Percentiles rank a stretch among this genome's conserved stretches.
These are phyloP conservation scores for Catagonus wagneri DNA, from an alignment of 2,113 vertebrate genomes.

Conservation along the genomic window DNA sequence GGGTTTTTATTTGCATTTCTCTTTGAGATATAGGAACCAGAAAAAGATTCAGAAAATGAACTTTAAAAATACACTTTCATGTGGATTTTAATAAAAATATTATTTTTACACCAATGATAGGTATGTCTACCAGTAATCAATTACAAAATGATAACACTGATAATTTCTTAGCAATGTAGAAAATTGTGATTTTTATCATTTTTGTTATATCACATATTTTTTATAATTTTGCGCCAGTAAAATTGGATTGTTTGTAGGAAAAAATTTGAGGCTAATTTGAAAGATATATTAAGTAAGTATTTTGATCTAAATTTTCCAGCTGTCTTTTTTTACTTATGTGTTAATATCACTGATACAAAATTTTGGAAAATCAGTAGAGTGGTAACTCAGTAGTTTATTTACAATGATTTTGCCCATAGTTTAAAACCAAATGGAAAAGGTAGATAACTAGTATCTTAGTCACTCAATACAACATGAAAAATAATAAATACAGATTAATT, in stretches of 20 bases:
- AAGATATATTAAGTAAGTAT: not conserved
- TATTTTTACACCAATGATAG: not conserved
- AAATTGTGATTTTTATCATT: not conserved
- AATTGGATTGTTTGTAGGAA: not conserved
- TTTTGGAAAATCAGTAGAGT: not conserved
- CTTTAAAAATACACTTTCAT: not conserved
- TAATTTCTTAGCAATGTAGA: not conserved
- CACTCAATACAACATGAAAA: not conserved
- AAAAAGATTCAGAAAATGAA: not conserved
- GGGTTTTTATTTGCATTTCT: not conserved
- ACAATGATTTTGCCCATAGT: not conserved
- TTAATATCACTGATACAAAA: not conserved
- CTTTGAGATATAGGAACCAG: not conserved
- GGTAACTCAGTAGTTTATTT: not conserved
- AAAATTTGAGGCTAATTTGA: not conserved
- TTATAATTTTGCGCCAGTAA: not conserved
- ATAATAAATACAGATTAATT: not conserved
- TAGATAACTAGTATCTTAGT: not conserved
- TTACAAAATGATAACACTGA: not conserved
- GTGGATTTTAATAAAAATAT: not conserved
- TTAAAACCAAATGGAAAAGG: not conserved
- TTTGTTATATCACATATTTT: not conserved
- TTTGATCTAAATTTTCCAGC: not conserved
- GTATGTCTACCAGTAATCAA: not conserved
- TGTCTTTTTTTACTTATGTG: not conserved